Evolutionary conservation across 1,140 invertebrate species (phyloP).

Genomic region (Drosophila kurseongensis): DNA sequence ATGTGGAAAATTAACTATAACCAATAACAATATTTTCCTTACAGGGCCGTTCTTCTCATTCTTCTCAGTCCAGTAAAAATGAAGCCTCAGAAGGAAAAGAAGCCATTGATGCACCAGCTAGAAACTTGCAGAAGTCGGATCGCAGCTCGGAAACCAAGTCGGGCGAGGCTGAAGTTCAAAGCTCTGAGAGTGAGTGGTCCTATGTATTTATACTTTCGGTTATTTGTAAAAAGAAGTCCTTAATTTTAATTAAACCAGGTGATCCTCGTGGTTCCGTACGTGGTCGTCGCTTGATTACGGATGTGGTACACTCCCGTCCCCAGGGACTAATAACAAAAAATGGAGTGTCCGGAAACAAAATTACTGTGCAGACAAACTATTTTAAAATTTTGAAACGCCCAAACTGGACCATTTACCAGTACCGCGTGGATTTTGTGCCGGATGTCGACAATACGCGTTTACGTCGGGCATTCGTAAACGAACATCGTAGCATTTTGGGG

Average conservation of each 20-base stretch:
- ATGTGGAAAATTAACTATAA: background rate
- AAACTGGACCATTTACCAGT: conserved; percentile 92
- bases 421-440: conserved; percentile 92
- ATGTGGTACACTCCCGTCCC: conserved; percentile 67
- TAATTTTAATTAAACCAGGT: conserved; percentile 14
- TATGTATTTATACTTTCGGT: background rate
- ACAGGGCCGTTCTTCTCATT: conserved; percentile 6
- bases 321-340: conserved; percentile 43
- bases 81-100: background rate
- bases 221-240: background rate
- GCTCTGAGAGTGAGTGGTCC: conserved; percentile 11
- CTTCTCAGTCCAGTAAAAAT: background rate
- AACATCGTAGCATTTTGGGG: conserved; percentile 54
- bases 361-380: conserved; percentile 89
- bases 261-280: conserved; percentile 69
- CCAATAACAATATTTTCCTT: background rate
- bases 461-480: conserved; percentile 54
- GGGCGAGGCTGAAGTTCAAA: background rate
- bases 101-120: background rate
- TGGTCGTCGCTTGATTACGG: conserved; percentile 62
- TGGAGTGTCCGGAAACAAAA: conserved; percentile 44
- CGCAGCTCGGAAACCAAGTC: background rate
- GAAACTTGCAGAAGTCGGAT: too few relatives aligned
- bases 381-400: conserved; percentile 89
- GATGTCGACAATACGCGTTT: conserved; percentile 82